phyloP scores from a whole-genome alignment of 1,140 invertebrate genomes.

The Linepithema humile region DNA sequence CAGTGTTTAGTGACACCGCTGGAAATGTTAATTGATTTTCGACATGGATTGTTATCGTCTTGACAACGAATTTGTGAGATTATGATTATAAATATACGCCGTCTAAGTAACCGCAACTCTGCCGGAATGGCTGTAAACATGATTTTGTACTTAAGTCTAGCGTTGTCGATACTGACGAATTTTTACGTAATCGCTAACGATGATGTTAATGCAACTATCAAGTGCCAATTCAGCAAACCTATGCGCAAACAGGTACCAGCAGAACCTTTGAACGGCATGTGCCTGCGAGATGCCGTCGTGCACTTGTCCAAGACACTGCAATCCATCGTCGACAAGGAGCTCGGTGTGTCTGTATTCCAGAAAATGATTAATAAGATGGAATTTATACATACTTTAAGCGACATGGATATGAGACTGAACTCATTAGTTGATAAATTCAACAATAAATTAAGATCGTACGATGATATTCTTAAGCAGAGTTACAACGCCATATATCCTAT shows the following conservation, averaged over 20 bases:
- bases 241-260: slow-evolving; percentile 80
- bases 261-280: slow-evolving; percentile 78
- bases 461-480: slow-evolving; percentile 74
- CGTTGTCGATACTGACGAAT: slow-evolving; percentile 2
- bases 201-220: neutral
- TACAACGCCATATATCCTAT: slow-evolving; percentile 76
- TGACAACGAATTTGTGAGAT: slow-evolving; percentile 38
- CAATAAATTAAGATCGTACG: slow-evolving; percentile 74
- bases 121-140: slow-evolving; percentile 6
- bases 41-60: neutral
- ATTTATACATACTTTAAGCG: slow-evolving; percentile 73
- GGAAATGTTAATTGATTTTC: no score
- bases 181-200: slow-evolving; percentile 6
- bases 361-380: slow-evolving; percentile 78
- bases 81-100: neutral
- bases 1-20: no score
- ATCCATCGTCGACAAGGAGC: slow-evolving; percentile 78
- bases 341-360: slow-evolving; percentile 79
- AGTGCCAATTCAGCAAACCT: slow-evolving; percentile 77
- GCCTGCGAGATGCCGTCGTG: slow-evolving; percentile 78
- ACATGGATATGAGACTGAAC: slow-evolving; percentile 71
- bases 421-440: slow-evolving; percentile 77
- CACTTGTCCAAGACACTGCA: slow-evolving; percentile 77
- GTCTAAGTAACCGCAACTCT: neutral
- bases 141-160: slow-evolving; percentile 8